Conservation (phyloP, 1,140 invertebrate species). For the Heterodera carotae region DNA sequence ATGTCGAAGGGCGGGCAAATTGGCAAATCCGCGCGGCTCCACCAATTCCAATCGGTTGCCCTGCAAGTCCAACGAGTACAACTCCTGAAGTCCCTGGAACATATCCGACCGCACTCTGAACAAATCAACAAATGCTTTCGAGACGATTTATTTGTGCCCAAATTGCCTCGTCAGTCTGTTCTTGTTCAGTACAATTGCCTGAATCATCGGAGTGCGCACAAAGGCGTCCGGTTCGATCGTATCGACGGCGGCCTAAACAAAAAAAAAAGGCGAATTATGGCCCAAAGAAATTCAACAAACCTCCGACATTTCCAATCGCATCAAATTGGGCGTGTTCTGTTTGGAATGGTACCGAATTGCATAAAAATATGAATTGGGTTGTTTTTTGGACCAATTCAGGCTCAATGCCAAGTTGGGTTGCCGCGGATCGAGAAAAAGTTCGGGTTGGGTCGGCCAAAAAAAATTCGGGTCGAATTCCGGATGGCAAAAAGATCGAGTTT, state of each 20-base stretch:
- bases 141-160: background rate
- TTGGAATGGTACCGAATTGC: constrained; percentile 8
- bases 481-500: no score
- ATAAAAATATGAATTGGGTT: background rate
- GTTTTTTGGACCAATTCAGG: background rate
- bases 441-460: no score
- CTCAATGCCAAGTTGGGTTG: no score
- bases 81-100: constrained; percentile 61
- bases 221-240: constrained; percentile 63
- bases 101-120: constrained; percentile 61
- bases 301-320: constrained; percentile 65
- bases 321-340: constrained; percentile 63
- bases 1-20: constrained; percentile 60
- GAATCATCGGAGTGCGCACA: constrained; percentile 62
- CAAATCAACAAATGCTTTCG: background rate
- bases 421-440: no score
- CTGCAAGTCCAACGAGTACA: constrained; percentile 65
- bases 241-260: constrained; percentile 53
- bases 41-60: constrained; percentile 63
- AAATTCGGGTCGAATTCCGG: no score
- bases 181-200: constrained; percentile 65
- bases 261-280: background rate
- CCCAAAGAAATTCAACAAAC: constrained; percentile 45
- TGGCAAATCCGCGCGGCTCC: constrained; percentile 61
- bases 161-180: constrained; percentile 61